Base-by-base conservation (phyloP, 2,888 invertebrate species). In the Acronicta aceris region DNA sequence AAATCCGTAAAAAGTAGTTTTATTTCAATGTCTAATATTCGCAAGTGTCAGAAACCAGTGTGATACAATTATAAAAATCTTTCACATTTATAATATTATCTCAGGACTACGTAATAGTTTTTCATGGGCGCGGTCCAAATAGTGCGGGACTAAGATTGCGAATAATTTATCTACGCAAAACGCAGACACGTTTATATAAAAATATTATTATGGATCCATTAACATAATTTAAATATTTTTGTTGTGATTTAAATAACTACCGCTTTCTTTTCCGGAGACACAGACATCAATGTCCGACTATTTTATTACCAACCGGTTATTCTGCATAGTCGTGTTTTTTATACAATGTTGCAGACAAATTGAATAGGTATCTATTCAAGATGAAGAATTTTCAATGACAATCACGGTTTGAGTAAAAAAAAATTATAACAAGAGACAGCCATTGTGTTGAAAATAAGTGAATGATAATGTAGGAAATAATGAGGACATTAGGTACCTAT, bases 211-310 rank as follows among this genome's bases (percentile, higher is more conserved):
- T 53, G n/a, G 30, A 16, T n/a, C 27, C 15, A 43, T 71, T 48
- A 40, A 33, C 33, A 52, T 46, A 17, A 13, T 17, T 21, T 10
- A 7, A 15, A 27, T 13, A 7, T 60, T 65, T 53, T 55, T 43
- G 8, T 56, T 40, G 27, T n/a, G 42, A 50, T 47, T 45, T 40
- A 60, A 47, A 56, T 59, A 25, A 21, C 46, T 17, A 52, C 42
- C 33, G 55, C 74, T 69, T 69, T 74, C 74, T 74, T 77, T 77
- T 74, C 57, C 49, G 57, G 33, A 7, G 21, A 55, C 4, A n/a
- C 21, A 40, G 27, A 56, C 27, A 52, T 50, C 49, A 27, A 0
- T 15, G 40, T 53, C 57, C 49, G 9, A 30, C 16, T 9, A 43
- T 36, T 47, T 68, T 49, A 46, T 41, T 38, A 25, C 27, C 0